Evolutionary conservation across 2,113 vertebrate species (phyloP).

Genomic region (Leucosticte australis): DNA sequence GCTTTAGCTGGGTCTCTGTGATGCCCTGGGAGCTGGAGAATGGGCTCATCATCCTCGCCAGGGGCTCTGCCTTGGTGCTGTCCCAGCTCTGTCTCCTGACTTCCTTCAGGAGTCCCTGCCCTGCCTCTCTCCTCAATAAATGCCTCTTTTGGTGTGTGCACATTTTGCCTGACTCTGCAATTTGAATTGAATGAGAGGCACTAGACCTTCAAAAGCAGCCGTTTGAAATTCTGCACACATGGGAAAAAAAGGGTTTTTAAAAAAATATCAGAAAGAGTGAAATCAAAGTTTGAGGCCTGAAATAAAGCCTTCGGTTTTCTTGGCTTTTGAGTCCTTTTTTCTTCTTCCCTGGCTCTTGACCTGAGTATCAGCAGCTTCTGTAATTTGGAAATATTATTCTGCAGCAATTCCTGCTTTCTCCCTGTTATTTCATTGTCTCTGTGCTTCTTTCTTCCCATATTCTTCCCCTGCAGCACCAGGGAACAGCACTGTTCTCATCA

Average conservation of each 20-base stretch:
- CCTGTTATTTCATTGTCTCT: background rate
- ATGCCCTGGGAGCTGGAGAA: background rate
- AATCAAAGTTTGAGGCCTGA: background rate
- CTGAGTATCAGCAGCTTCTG: background rate
- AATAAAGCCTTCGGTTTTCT: background rate
- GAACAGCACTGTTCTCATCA: background rate
- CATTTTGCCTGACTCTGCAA: background rate
- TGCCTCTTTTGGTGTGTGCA: background rate
- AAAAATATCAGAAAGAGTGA: background rate
- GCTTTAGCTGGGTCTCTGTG: background rate
- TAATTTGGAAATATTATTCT: background rate
- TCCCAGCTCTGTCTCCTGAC: background rate
- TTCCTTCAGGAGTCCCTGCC: background rate
- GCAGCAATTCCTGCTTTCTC: background rate
- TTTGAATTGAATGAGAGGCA: background rate
- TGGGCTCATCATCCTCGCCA: background rate
- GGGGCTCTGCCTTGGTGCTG: background rate
- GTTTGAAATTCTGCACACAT: background rate
- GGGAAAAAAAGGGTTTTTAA: background rate
- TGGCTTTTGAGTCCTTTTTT: background rate
- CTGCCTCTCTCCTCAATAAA: background rate
- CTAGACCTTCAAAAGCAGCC: background rate
- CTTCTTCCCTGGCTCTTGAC: constrained; percentile 24
- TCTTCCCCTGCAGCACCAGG: background rate
- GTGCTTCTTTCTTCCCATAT: background rate